A percentile compares a stretch with the other conserved stretches of the same genome.
Conservation (phyloP, 1,140 invertebrate species). For the Carposina sasakii region DNA sequence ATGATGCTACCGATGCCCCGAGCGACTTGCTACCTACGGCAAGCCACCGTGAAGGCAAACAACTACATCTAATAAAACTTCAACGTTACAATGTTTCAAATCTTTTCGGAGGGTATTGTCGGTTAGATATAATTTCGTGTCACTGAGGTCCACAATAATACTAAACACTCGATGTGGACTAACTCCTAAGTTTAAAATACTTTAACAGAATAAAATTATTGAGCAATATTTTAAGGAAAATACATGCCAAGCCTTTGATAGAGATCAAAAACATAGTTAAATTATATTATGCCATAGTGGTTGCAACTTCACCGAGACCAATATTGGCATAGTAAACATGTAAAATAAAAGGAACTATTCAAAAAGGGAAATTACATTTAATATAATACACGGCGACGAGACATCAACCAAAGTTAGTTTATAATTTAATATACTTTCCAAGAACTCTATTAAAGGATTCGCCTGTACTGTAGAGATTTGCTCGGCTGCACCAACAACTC, state of each 20-base stretch:
- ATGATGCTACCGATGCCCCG: conserved; percentile 44
- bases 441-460: too few relatives aligned
- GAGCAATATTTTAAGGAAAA: conserved; percentile 70
- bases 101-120: conserved; percentile 69
- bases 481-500: conserved; percentile 68
- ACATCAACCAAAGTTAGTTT: too few relatives aligned
- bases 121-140: conserved; percentile 66
- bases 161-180: conserved; percentile 53
- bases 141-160: conserved; percentile 47
- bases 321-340: too few relatives aligned
- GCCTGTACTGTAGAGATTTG: conserved; percentile 70
- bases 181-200: conserved; percentile 63
- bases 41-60: conserved; percentile 57
- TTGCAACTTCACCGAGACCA: too few relatives aligned
- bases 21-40: conserved; percentile 41
- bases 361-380: too few relatives aligned
- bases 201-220: conserved; percentile 69
- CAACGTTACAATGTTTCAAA: conserved; percentile 62
- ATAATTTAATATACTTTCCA: too few relatives aligned
- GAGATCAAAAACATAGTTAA: too few relatives aligned
- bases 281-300: too few relatives aligned
- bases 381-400: too few relatives aligned
- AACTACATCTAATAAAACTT: conserved; percentile 69
- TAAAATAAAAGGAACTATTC: too few relatives aligned
- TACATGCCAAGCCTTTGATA: too few relatives aligned